Evolutionary conservation across 2,797 vertebrate genomes (phyloP).

Genomic region (Phaenicophaeus curvirostris): DNA sequence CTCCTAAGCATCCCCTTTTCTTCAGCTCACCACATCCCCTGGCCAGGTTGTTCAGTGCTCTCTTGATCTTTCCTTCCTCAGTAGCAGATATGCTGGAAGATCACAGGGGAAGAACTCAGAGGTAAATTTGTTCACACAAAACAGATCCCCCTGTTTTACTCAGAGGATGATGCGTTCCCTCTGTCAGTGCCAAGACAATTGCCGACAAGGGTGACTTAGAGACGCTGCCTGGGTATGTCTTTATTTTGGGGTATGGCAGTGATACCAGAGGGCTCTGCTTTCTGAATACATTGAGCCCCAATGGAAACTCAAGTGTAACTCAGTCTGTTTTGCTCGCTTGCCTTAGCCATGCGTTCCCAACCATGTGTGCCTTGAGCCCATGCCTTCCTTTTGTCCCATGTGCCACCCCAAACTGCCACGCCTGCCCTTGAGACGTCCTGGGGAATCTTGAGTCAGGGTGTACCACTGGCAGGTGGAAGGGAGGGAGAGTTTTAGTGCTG

Average conservation of each 20-base stretch:
- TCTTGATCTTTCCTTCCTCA: not conserved
- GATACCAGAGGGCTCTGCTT: not conserved
- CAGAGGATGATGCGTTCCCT: not conserved
- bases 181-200: not conserved
- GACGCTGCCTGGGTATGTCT: not conserved
- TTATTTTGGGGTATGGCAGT: not conserved
- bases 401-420: not conserved
- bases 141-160: not conserved
- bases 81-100: not conserved
- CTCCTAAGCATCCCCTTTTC: not conserved
- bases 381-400: accelerated
- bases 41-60: not conserved
- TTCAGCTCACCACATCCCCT: not conserved
- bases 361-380: not conserved
- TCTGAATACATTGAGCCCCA: not conserved
- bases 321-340: not conserved
- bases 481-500: not conserved
- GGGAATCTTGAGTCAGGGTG: not conserved
- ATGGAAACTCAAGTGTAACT: not conserved
- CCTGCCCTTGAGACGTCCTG: not conserved
- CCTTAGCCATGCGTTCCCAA: not conserved
- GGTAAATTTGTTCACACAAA: not conserved
- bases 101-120: not conserved
- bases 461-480: accelerated
- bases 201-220: not conserved